These are phyloP conservation scores for Hiodon tergisus DNA, from an alignment of 2,113 vertebrate genomes.

Conservation along the genomic window DNA sequence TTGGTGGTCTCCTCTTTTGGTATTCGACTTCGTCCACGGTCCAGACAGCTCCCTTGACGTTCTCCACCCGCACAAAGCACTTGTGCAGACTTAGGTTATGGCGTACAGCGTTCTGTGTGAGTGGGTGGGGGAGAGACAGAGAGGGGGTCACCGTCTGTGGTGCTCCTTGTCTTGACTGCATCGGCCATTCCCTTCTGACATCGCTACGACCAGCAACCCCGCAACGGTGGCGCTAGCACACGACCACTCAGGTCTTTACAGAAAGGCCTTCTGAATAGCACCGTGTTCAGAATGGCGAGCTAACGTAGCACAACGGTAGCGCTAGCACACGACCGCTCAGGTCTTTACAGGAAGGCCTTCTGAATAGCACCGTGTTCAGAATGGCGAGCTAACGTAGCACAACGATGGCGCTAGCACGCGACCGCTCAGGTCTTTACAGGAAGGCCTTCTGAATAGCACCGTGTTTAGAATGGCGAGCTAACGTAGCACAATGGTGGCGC, in stretches of 20 bases:
- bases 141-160: not conserved
- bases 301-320: not conserved
- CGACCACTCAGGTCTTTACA: too few species aligned
- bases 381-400: too few species aligned
- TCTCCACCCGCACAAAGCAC: conserved; percentile 98
- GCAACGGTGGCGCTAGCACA: too few species aligned
- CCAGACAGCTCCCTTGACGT: conserved; percentile 98
- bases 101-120: conserved; percentile 86
- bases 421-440: not conserved
- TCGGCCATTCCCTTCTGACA: too few species aligned
- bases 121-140: conserved; percentile 13
- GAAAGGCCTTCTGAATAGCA: too few species aligned
- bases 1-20: conserved; percentile 99
- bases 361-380: too few species aligned
- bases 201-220: too few species aligned
- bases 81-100: conserved; percentile 99
- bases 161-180: not conserved
- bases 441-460: too few species aligned
- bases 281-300: too few species aligned
- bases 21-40: conserved; percentile 98
- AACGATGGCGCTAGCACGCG: not conserved
- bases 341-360: too few species aligned
- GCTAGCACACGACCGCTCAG: not conserved
- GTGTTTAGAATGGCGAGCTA: too few species aligned
- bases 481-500: not conserved